phyloP scores from a whole-genome alignment of 2,113 vertebrate species.

The Xenopus laevis region DNA sequence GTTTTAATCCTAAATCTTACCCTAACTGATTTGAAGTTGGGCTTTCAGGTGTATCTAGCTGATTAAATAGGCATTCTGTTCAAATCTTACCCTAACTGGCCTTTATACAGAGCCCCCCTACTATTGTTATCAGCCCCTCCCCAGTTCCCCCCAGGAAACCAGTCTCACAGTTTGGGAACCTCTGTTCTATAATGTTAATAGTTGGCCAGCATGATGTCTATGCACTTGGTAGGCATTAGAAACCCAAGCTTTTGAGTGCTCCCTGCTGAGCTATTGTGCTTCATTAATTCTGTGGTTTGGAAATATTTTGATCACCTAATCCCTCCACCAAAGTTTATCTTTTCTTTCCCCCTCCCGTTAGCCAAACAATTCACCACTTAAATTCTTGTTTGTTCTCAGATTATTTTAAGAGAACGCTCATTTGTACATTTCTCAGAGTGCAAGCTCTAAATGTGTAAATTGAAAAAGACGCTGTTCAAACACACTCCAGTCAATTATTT shows the following conservation, averaged over 20 bases:
- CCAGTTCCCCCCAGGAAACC: too few relatives aligned
- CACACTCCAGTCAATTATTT: neutral
- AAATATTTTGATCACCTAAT: slow-evolving; percentile 44
- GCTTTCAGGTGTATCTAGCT: too few relatives aligned
- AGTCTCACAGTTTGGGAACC: too few relatives aligned
- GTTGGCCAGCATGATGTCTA: slow-evolving; percentile 32
- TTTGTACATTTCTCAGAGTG: slow-evolving; percentile 17
- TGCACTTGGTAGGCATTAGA: slow-evolving; percentile 39
- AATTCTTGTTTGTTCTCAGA: slow-evolving; percentile 35
- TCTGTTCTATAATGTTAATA: too few relatives aligned
- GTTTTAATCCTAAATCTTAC: too few relatives aligned
- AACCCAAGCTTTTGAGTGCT: slow-evolving; percentile 15
- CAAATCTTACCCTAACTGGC: too few relatives aligned
- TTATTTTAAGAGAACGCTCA: slow-evolving; percentile 17
- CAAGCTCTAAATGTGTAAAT: slow-evolving; percentile 8
- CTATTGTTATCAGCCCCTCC: too few relatives aligned
- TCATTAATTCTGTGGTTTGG: slow-evolving; percentile 46
- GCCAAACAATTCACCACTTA: slow-evolving; percentile 14
- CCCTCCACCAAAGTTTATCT: slow-evolving; percentile 30
- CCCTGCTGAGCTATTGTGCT: slow-evolving; percentile 38
- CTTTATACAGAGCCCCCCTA: too few relatives aligned
- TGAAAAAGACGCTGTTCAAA: neutral
- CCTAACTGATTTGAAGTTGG: too few relatives aligned
- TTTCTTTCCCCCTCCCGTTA: slow-evolving; percentile 10
- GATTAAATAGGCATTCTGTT: too few relatives aligned